These are phyloP conservation scores for Pangasius larnaudii DNA, from an alignment of 2,797 vertebrate species.

Conservation along the genomic window DNA sequence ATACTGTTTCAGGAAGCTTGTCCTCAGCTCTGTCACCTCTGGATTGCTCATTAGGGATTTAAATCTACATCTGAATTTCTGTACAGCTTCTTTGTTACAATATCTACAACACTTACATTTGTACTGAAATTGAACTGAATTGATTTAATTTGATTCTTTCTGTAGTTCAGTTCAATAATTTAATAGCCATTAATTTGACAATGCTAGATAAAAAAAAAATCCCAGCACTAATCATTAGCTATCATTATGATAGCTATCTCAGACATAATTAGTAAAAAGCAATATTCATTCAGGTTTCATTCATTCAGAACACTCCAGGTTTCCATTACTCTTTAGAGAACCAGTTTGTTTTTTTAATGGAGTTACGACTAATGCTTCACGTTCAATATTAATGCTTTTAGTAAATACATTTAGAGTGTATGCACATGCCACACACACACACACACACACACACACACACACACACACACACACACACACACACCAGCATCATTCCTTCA, in stretches of 20 bases:
- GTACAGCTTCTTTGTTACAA: background rate
- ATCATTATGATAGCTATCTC: background rate
- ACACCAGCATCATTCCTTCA: slow-evolving; percentile 21
- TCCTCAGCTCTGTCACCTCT: background rate
- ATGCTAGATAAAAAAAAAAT: background rate
- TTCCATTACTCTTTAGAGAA: background rate
- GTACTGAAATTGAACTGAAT: background rate
- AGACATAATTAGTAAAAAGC: background rate
- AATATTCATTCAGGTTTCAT: background rate
- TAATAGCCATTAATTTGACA: background rate
- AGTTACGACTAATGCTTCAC: background rate
- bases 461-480: slow-evolving; percentile 30
- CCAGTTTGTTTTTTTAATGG: background rate
- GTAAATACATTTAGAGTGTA: slow-evolving; percentile 6
- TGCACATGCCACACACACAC: background rate
- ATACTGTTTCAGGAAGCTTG: background rate
- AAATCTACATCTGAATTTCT: background rate
- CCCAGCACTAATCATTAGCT: background rate
- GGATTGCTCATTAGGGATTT: background rate
- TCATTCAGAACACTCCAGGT: too few relatives aligned
- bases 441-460: slow-evolving; percentile 13
- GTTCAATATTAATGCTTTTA: slow-evolving; percentile 12
- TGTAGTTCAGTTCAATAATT: background rate
- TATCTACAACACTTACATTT: background rate
- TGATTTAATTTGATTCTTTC: background rate